Evolutionary conservation across 2,888 invertebrate genomes (phyloP), one percentile per base, ranked within the genome.

Genomic region (Halictus quadricinctus): DNA sequence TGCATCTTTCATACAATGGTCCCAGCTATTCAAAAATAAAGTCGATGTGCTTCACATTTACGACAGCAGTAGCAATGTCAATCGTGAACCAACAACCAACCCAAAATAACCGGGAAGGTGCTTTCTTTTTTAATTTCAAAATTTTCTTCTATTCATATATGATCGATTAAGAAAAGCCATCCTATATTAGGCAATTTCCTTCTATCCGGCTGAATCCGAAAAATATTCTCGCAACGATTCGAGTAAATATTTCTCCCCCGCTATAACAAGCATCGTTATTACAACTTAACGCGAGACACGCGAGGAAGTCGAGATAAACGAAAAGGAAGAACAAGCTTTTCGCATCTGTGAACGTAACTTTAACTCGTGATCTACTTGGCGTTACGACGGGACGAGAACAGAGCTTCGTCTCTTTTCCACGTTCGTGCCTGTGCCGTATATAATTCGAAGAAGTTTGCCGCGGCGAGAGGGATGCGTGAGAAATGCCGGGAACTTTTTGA

Each of bases 381-480:
- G 36, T 10, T 69, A 8, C 36, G 41, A 21, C 36, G 4, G 29
- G 69, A 69, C 64, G n/a, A 25, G 58, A 36, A 66, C 64, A 7
- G 54, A 41, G 69, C 21, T 41, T 41, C 36, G 69, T 69, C 69
- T 69, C 69, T 41, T 69, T 41, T 41, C 12, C 21, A 3, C 69
- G 36, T 21, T 5, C 29, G 36, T 41, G 21, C 41, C 41, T 0
- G 21, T 2, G 69, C 36, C 69, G 36, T 41, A 41, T 69, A 69
- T 21, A 69, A 69, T 41, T 41, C 69, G 41, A 21, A n/a, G 69
- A 69, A 69, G 41, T 36, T 69, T 18, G 29, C 10, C 41, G 10
- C 12, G 21, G 69, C 41, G 69, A 69, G 69, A 21, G 69, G 41
- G 69, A 69, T 41, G 21, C 69, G 69, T 69, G 69, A 69, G 69